A percentile compares a stretch with the other conserved stretches of the same genome.
Conservation (phyloP, 1,140 invertebrate genomes). For the Nebria ingens region DNA sequence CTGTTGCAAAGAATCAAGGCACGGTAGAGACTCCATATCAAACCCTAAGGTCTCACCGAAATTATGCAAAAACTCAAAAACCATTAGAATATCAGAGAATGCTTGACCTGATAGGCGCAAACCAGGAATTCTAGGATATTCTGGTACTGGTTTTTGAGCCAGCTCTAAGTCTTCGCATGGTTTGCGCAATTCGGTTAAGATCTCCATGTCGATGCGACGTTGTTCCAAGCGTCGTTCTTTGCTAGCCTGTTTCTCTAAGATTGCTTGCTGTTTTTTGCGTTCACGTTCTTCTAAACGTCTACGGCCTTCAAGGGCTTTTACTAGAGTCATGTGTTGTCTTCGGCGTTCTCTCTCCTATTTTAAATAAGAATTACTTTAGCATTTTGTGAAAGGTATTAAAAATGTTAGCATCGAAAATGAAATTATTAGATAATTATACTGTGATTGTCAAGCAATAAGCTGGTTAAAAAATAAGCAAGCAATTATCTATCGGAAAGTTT, state of each 20-base stretch:
- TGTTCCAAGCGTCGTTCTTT: conserved; percentile 78
- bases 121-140: conserved; percentile 66
- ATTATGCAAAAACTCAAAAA: conserved; percentile 91
- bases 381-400: too few relatives aligned
- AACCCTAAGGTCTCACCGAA: conserved; percentile 91
- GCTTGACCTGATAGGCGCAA: conserved; percentile 74
- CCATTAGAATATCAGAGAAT: conserved; percentile 85
- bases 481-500: too few relatives aligned
- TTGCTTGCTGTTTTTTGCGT: conserved; percentile 66
- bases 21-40: conserved; percentile 79
- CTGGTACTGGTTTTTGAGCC: conserved; percentile 60
- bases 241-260: conserved; percentile 64
- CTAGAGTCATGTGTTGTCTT: conserved; percentile 78
- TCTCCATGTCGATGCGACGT: conserved; percentile 70
- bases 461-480: neutral
- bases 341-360: conserved; percentile 78
- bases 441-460: conserved; percentile 19
- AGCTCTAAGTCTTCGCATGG: conserved; percentile 79
- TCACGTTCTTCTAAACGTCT: conserved; percentile 82
- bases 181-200: conserved; percentile 71
- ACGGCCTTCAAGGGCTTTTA: conserved; percentile 75
- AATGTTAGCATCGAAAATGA: conserved; percentile 13
- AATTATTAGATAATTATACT: conserved; percentile 18
- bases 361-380: conserved; percentile 11
- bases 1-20: conserved; percentile 73